Evolutionary conservation across 2,888 invertebrate genomes (phyloP), one percentile per base, ranked within the genome.

Genomic region (Nemotelus nigrinus): DNA sequence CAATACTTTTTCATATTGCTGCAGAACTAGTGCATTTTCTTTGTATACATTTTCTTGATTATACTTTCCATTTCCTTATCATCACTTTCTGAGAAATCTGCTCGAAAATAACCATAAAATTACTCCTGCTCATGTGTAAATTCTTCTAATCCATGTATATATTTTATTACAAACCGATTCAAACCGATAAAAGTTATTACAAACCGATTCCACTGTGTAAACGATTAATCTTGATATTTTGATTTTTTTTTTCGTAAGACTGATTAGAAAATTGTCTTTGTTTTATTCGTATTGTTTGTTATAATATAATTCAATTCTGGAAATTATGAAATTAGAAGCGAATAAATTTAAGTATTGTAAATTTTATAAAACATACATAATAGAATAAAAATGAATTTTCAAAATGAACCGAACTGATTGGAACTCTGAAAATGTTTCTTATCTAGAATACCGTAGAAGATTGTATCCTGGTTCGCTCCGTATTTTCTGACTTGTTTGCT

Each of bases 61-160:
- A 25, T 25, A 25, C 25, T 25, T 25, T 25, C 25, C 25, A 47
- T 53, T 53, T 6, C 50, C 10, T 41, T 63, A 53, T 2, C 39
- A 48, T 60, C 74, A 74, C 74, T 74, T 74, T 74, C 74, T 48
- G 6, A 39, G 5, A 55, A 60, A 60, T 74, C 74, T 74, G 74
- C 63, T 25, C 25, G 43, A 39, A 63, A 43, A 43, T 41, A 10
- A 41, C 5, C 4, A 39, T 7, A 63, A 39, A 43, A 39, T 43
- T 41, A 43, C 39, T 63, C 25, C 39, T 63, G 43, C 2, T 57
- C 8, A 57, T 43, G 5, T 63, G 63, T 4, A 58, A n/a, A 25
- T 25, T 25, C 25, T 25, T 25, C 25, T 25, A 25, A 25, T 25
- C 1, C 25, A 25, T 25, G 25, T 25, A 25, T 25, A 25, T 25